Conservation (phyloP, 2,888 invertebrate species). For the Abrostola tripartita region DNA sequence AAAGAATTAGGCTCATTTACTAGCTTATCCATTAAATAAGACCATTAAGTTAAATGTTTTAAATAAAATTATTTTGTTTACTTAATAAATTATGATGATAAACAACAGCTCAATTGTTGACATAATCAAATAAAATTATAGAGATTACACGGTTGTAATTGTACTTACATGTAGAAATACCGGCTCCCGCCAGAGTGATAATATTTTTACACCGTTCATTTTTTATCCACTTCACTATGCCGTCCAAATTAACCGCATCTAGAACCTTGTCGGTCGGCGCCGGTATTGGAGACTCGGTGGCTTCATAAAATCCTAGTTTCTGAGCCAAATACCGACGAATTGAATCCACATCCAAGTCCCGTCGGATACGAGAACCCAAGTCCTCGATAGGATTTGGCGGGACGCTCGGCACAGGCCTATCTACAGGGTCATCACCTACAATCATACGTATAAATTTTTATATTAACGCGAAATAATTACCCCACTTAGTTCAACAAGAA, state of each 20-base stretch:
- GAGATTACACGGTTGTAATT: not conserved
- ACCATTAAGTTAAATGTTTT: too few relatives aligned
- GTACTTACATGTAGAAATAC: constrained; percentile 97
- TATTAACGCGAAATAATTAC: constrained; percentile 31
- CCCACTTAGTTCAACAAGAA: constrained; percentile 5
- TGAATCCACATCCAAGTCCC: constrained; percentile 89
- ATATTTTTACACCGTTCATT: constrained; percentile 93
- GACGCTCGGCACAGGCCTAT: constrained; percentile 65
- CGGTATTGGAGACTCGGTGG: constrained; percentile 72
- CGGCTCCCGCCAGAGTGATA: constrained; percentile 98
- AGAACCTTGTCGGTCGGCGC: constrained; percentile 85
- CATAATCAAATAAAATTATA: not conserved
- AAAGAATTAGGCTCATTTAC: too few relatives aligned
- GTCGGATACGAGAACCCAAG: constrained; percentile 70
- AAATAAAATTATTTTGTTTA: not conserved
- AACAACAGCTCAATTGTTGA: not conserved
- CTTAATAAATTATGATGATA: not conserved
- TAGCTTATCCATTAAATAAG: too few relatives aligned
- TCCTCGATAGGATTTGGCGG: constrained; percentile 80
- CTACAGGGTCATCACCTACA: constrained; percentile 72
- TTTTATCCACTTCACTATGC: constrained; percentile 93
- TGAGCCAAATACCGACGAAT: constrained; percentile 90
- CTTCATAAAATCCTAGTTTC: constrained; percentile 89
- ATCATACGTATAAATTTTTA: constrained; percentile 51
- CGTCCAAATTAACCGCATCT: constrained; percentile 92